phyloP scores from a whole-genome alignment of 2,888 invertebrate species.

The Leptogaster cylindrica region DNA sequence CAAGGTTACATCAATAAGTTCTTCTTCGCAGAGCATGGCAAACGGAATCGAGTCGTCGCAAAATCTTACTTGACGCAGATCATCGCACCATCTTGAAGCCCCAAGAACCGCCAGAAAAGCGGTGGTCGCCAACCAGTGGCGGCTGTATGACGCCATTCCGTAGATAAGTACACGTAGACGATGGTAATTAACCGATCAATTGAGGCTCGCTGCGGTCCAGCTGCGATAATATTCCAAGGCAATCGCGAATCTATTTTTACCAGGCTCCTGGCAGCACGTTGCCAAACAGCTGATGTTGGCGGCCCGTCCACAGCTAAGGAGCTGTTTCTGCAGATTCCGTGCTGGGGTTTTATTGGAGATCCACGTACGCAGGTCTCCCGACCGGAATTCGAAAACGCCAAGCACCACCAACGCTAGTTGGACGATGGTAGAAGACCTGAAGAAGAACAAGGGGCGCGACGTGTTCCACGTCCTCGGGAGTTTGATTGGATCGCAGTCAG shows the following conservation, averaged over 20 bases:
- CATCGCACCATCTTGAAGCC: too few species aligned
- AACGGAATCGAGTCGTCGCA: too few species aligned
- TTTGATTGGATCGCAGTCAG: constrained; percentile 4
- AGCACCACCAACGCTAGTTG: constrained; percentile 15
- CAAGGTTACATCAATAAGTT: constrained; percentile 24
- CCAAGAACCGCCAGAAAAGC: neutral
- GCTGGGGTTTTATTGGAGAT: neutral
- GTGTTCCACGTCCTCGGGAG: neutral
- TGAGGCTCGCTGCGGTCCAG: constrained; percentile 9
- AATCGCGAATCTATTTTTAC: constrained; percentile 32
- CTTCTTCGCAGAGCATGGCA: neutral
- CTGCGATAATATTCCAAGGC: constrained; percentile 16
- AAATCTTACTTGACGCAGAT: too few species aligned
- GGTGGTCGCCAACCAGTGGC: neutral
- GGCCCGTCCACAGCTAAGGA: neutral
- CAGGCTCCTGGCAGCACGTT: constrained; percentile 8
- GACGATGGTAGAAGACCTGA: constrained; percentile 11
- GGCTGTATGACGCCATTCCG: constrained; percentile 20
- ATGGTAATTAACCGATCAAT: constrained; percentile 30
- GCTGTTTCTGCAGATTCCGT: constrained; percentile 1
- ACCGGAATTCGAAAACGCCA: neutral
- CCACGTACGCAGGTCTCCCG: constrained; percentile 3
- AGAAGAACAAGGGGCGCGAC: constrained; percentile 12
- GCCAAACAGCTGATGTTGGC: constrained; percentile 26
- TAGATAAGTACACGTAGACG: constrained; percentile 3